Evolutionary conservation across 2,113 vertebrate genomes (phyloP).

Genomic region (Apistogramma diplotaenia): DNA sequence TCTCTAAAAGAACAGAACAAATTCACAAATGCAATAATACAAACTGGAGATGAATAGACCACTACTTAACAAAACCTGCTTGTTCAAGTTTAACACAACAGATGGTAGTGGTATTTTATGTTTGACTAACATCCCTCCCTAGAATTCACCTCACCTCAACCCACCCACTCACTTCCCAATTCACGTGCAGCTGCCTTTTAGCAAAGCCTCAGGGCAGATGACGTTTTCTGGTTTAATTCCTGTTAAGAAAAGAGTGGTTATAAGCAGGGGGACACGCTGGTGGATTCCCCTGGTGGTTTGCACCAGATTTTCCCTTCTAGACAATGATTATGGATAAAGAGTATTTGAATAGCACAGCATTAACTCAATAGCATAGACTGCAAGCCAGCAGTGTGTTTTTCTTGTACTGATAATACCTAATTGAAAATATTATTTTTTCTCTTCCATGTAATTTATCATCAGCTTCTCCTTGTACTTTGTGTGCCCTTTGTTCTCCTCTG

Average conservation of each 20-base stretch:
- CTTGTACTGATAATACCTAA: not conserved
- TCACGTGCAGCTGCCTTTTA: slow-evolving; percentile 32
- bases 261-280: not conserved
- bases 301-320: not conserved
- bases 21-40: not conserved
- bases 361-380: not conserved
- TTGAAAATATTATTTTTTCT: not conserved
- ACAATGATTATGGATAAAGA: slow-evolving; percentile 10
- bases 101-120: not conserved
- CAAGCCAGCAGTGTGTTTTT: not conserved
- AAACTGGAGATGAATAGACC: not conserved
- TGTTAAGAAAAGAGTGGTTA: slow-evolving; percentile 2
- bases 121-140: not conserved
- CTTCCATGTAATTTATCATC: not conserved
- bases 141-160: not conserved
- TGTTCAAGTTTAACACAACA: not conserved
- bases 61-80: not conserved
- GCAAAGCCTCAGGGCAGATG: slow-evolving; percentile 13
- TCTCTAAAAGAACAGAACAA: not conserved
- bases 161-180: not conserved
- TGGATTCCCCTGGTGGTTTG: not conserved
- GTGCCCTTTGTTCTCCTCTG: not conserved
- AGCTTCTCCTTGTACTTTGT: not conserved
- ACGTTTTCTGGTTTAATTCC: slow-evolving; percentile 19
- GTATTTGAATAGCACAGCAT: not conserved